Evolutionary conservation across 2,797 vertebrate genomes (phyloP).

Genomic region (Poliocrania exsul): DNA sequence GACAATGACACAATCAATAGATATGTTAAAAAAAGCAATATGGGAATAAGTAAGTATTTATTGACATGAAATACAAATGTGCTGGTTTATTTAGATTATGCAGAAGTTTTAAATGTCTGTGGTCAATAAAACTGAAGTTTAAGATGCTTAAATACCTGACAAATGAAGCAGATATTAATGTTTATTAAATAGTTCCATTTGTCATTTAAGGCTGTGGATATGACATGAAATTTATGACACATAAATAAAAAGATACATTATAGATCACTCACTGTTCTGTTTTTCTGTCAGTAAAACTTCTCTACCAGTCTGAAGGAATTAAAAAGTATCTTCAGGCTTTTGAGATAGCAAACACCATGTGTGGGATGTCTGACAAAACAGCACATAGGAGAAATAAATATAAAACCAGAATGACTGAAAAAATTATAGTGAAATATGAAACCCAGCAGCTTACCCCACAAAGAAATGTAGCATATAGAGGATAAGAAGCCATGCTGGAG

Average conservation of each 20-base stretch:
- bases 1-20: neutral
- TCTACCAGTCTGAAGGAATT: neutral
- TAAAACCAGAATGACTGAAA: neutral
- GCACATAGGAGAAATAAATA: neutral
- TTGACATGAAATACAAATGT: neutral
- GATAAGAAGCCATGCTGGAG: neutral
- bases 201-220: conserved; percentile 16
- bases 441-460: neutral
- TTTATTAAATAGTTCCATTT: conserved; percentile 30
- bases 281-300: conserved; percentile 12
- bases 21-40: neutral
- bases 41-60: neutral
- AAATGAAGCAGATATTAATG: neutral
- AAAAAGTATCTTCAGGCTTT: neutral
- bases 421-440: neutral
- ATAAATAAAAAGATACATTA: neutral
- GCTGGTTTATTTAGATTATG: neutral
- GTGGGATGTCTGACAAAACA: neutral
- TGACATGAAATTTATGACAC: neutral
- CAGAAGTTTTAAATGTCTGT: neutral
- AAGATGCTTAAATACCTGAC: neutral
- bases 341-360: neutral
- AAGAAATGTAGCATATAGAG: neutral
- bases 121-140: neutral
- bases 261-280: neutral